Evolutionary conservation across 2,113 vertebrate species (phyloP).

Genomic region (Poeciliopsis turrubarensis): DNA sequence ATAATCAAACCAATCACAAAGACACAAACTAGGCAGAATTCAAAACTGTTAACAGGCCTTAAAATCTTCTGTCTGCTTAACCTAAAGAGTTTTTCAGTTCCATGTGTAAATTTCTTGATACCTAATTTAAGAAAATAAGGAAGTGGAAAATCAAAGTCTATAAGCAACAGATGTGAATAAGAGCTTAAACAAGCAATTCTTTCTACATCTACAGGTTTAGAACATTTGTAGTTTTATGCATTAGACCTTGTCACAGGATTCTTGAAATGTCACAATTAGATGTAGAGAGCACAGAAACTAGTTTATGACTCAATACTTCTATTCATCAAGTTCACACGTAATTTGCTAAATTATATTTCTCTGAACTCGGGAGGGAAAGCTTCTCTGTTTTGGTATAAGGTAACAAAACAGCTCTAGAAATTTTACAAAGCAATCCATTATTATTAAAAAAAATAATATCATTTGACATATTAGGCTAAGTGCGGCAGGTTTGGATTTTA

Average conservation of each 20-base stretch:
- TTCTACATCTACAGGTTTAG: background rate
- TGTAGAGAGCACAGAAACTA: background rate
- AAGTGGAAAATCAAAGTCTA: background rate
- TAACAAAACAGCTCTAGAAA: background rate
- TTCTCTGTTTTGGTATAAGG: background rate
- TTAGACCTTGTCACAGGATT: background rate
- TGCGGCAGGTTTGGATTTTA: background rate
- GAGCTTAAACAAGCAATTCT: background rate
- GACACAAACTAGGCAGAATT: constrained; percentile 36
- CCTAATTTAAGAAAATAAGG: background rate
- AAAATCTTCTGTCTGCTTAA: background rate
- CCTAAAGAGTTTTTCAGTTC: too few species aligned
- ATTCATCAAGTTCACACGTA: background rate
- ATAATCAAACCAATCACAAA: constrained; percentile 35
- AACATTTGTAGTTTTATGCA: background rate
- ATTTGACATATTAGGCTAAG: background rate
- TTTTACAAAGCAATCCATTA: background rate
- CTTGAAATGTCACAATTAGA: background rate
- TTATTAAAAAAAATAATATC: background rate
- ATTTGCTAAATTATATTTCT: background rate
- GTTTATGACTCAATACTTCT: background rate
- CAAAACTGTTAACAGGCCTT: background rate
- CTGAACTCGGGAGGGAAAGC: too few species aligned
- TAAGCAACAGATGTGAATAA: background rate
- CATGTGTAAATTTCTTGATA: background rate